Evolutionary conservation across 2,888 invertebrate genomes (phyloP), one percentile per base, ranked within the genome.

Genomic region (Epirrhoe tristata): DNA sequence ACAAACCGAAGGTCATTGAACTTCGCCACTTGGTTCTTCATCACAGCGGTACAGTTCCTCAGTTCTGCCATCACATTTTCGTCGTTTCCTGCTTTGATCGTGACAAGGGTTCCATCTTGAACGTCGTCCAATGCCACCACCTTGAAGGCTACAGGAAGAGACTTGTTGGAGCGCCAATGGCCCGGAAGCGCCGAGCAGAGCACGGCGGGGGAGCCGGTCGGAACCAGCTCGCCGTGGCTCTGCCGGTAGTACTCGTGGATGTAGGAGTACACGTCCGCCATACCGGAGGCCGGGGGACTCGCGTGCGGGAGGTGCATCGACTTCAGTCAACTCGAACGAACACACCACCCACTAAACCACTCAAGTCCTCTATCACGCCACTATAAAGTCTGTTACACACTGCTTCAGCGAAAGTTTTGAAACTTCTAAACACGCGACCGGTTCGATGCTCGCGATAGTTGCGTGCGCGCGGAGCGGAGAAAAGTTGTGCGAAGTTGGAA

Each of bases 1-100:
- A 99, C 99, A 90, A 99, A 99, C 82, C 99, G 95, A 61, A 99
- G 95, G 94, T 99, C 99, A 85, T 98, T 99, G 94, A 99, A 99
- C 93, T 99, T 98, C 43, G 99, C 99, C 75, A 99, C 98, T 89
- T 99, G 98, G 85, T 98, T 98, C 94, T 99, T 99, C 97, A 99
- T 98, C 76, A 98, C 96, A 0, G 99, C 98, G 5, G 97, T 97
- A 82, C 96, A 96, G 88, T 99, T 99, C 78, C 98, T 94, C 78
- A 99, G 90, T 85, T 99, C 99, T 0, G 98, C 99, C 94, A 98
- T 98, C 79, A 95, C 98, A 88, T 99, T 99, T 90, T 99, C 99
- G 81, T 99, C 99, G 89, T 99, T 99, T 46, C 99, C 99, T 64
- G 99, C 99, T 70, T 97, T 96, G 57, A 99, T 96, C 24, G 97